Conservation (phyloP, 2,888 invertebrate species). For the Ligdia adustata region DNA sequence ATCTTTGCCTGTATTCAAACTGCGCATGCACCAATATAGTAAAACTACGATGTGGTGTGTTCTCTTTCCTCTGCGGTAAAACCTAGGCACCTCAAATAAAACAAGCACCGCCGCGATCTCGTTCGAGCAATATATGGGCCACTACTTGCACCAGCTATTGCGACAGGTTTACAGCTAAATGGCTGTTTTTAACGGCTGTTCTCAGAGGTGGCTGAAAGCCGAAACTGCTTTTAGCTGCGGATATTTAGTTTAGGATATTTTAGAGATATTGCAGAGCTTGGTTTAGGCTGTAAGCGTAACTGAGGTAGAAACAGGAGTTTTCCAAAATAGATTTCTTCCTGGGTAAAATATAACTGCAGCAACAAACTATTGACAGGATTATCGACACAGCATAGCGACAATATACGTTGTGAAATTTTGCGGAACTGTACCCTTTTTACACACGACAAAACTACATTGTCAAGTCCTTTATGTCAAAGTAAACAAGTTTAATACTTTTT, state of each 20-base stretch:
- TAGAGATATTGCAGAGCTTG: neutral
- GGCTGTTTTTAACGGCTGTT: constrained; percentile 23
- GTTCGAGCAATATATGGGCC: constrained; percentile 14
- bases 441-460: too few relatives aligned
- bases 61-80: too few relatives aligned
- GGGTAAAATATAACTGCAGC: too few relatives aligned
- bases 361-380: too few relatives aligned
- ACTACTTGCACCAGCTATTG: constrained; percentile 21
- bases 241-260: constrained; percentile 2
- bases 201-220: neutral
- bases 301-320: neutral
- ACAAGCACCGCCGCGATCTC: constrained; percentile 1
- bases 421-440: too few relatives aligned
- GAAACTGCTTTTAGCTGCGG: constrained; percentile 5
- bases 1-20: too few relatives aligned
- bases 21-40: too few relatives aligned
- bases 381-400: too few relatives aligned
- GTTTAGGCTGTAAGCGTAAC: neutral
- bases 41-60: neutral
- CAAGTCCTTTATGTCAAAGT: too few relatives aligned
- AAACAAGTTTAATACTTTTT: too few relatives aligned
- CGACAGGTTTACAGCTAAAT: constrained; percentile 27
- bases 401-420: too few relatives aligned
- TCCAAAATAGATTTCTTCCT: too few relatives aligned
- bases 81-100: constrained; percentile 10